Evolutionary conservation across 2,113 vertebrate genomes (phyloP).

Genomic region (Sander lucioperca): DNA sequence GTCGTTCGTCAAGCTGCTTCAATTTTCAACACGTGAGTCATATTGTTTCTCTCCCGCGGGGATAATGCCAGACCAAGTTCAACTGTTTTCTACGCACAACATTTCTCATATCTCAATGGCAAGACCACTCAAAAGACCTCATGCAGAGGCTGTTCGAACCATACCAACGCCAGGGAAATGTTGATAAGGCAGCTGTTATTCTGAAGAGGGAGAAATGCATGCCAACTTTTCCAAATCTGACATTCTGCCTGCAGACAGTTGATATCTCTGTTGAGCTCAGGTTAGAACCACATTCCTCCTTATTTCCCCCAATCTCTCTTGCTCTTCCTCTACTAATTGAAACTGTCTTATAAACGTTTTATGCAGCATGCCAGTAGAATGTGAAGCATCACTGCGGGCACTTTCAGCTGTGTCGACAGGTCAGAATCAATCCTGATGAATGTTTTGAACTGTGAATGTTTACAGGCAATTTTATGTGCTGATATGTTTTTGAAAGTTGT

Average conservation of each 20-base stretch:
- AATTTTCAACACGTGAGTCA: conserved; percentile 50
- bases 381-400: conserved; percentile 40
- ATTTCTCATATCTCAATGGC: conserved; percentile 48
- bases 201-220: conserved; percentile 30
- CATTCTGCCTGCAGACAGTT: conserved; percentile 67
- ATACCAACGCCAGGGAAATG: conserved; percentile 14
- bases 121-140: conserved; percentile 22
- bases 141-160: conserved; percentile 5
- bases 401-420: conserved; percentile 35
- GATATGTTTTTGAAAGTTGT: conserved; percentile 10
- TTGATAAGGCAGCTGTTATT: conserved; percentile 42
- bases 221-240: conserved; percentile 42
- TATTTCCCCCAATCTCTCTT: neutral
- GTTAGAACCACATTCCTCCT: neutral
- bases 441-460: conserved; percentile 39
- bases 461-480: conserved; percentile 16
- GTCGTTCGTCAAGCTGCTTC: conserved; percentile 66
- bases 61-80: conserved; percentile 45
- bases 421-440: conserved; percentile 60
- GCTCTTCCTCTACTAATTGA: conserved; percentile 15
- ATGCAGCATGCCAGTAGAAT: conserved; percentile 39
- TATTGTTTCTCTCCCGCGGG: conserved; percentile 26
- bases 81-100: conserved; percentile 10
- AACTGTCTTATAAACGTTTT: conserved; percentile 37
- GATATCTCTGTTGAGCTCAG: conserved; percentile 51